Conservation (phyloP, 2,113 vertebrate species). For the Phainopepla nitens region DNA sequence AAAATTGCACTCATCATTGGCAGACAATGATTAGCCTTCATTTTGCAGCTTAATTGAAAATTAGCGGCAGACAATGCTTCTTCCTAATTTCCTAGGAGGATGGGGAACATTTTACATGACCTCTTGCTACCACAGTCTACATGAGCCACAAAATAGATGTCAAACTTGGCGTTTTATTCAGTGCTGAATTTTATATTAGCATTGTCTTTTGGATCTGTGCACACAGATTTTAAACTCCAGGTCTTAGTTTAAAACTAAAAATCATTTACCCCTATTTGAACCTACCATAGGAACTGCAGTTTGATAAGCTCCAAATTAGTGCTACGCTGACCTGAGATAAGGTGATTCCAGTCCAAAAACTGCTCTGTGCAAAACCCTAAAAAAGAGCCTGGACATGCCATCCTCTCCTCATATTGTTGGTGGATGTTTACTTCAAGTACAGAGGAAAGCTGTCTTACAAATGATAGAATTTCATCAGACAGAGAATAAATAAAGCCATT, state of each 20-base stretch:
- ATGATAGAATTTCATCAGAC: neutral
- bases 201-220: neutral
- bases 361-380: neutral
- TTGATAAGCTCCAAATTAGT: neutral
- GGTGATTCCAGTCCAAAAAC: neutral
- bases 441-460: neutral
- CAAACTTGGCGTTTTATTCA: neutral
- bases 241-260: neutral
- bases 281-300: neutral
- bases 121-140: neutral
- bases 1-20: neutral
- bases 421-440: neutral
- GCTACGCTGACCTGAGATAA: neutral
- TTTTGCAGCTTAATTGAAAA: neutral
- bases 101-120: neutral
- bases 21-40: slow-evolving; percentile 16
- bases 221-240: neutral
- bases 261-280: neutral
- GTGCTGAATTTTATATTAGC: neutral
- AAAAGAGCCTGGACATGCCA: neutral
- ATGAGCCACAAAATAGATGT: neutral
- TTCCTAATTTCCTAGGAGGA: neutral
- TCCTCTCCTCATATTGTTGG: neutral
- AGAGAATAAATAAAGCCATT: neutral
- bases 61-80: neutral